A percentile compares a stretch with the other conserved stretches of the same genome.
phyloP scores from a whole-genome alignment of 2,888 invertebrate genomes.

The Tetragonisca angustula region DNA sequence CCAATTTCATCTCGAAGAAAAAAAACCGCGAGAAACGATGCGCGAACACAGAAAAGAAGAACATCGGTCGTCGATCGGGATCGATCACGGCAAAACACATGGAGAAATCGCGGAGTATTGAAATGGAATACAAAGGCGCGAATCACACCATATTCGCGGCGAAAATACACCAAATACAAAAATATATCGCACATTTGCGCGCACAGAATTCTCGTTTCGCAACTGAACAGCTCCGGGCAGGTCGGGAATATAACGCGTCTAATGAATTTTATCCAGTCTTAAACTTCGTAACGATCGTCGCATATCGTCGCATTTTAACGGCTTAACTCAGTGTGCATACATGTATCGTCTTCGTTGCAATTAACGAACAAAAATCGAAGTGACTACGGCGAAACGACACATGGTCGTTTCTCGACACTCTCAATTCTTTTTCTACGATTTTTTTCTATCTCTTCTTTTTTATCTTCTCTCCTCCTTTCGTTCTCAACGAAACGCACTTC shows the following conservation, averaged over 20 bases:
- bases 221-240: slow-evolving; percentile 38
- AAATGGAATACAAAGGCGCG: slow-evolving; percentile 49
- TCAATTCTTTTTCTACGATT: not conserved
- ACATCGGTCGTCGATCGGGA: not conserved
- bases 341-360: slow-evolving; percentile 42
- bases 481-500: slow-evolving; percentile 10
- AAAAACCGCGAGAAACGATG: slow-evolving; percentile 26
- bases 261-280: slow-evolving; percentile 65
- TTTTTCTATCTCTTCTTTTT: not conserved
- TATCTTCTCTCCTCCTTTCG: not conserved
- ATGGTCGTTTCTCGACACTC: not conserved
- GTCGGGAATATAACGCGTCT: slow-evolving; percentile 35
- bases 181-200: slow-evolving; percentile 60
- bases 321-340: slow-evolving; percentile 7
- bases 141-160: slow-evolving; percentile 37
- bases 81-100: slow-evolving; percentile 20
- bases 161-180: slow-evolving; percentile 63
- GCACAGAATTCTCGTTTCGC: slow-evolving; percentile 53
- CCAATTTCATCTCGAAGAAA: slow-evolving; percentile 30
- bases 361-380: slow-evolving; percentile 47
- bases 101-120: slow-evolving; percentile 27
- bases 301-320: slow-evolving; percentile 26
- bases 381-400: slow-evolving; percentile 27
- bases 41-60: slow-evolving; percentile 34
- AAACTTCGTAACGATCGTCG: slow-evolving; percentile 49